phyloP scores from a whole-genome alignment of 2,888 invertebrate species.

The Agrochola macilenta region DNA sequence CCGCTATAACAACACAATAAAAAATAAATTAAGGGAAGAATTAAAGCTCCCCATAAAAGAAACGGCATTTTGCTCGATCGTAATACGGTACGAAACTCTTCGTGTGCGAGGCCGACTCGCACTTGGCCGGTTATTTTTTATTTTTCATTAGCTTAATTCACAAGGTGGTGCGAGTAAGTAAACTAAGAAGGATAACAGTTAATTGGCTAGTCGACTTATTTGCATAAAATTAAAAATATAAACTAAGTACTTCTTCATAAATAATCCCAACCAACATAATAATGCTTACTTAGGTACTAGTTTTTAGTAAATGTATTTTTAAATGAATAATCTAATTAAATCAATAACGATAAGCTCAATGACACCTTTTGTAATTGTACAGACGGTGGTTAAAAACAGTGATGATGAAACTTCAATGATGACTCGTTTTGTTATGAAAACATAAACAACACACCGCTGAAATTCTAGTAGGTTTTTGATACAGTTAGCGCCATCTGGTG shows the following conservation, averaged over 20 bases:
- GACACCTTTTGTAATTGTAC: slow-evolving; percentile 32
- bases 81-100: no score
- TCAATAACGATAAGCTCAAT: slow-evolving; percentile 23
- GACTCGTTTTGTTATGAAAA: slow-evolving; percentile 47
- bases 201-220: neutral
- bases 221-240: neutral
- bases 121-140: no score
- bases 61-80: no score
- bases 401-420: slow-evolving; percentile 49
- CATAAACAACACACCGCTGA: slow-evolving; percentile 11
- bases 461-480: neutral
- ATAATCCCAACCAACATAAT: neutral
- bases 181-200: neutral
- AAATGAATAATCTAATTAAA: neutral
- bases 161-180: neutral
- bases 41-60: no score
- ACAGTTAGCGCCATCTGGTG: slow-evolving; percentile 53
- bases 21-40: no score
- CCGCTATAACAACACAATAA: no score
- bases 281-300: neutral
- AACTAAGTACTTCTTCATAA: no score
- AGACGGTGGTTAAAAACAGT: slow-evolving; percentile 28
- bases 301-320: slow-evolving; percentile 4
- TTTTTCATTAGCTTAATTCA: neutral
- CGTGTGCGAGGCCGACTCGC: no score